phyloP scores from a whole-genome alignment of 2,113 vertebrate genomes.

The Dasyurus viverrinus region DNA sequence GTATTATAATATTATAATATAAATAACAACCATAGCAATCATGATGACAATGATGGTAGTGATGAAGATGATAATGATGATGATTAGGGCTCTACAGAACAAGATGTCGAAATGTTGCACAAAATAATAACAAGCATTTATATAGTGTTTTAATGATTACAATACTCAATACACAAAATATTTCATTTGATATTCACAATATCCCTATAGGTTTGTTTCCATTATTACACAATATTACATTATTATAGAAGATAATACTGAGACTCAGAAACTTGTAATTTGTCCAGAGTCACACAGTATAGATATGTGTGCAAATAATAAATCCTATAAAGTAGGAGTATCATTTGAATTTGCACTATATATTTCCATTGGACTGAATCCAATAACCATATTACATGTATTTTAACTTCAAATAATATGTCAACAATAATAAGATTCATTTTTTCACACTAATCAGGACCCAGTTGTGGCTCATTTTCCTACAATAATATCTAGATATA shows the following conservation, averaged over 20 bases:
- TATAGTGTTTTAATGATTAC: background rate
- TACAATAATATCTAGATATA: too few species aligned
- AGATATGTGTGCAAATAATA: background rate
- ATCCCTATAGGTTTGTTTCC: background rate
- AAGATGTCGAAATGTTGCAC: background rate
- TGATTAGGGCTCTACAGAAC: background rate
- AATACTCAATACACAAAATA: background rate
- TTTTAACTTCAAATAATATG: background rate
- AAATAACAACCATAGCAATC: background rate
- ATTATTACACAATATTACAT: background rate
- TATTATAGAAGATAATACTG: background rate
- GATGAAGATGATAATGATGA: background rate
- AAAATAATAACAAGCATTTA: background rate
- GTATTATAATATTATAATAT: background rate
- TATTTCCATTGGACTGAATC: background rate
- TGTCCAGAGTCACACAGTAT: background rate
- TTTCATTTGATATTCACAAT: background rate
- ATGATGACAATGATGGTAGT: too few species aligned
- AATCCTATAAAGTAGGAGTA: background rate
- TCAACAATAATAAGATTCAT: background rate
- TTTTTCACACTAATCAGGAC: background rate
- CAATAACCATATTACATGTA: background rate
- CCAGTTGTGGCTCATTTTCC: background rate
- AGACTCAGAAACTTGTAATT: background rate
- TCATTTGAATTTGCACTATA: background rate